Base-by-base conservation (phyloP, 2,888 invertebrate genomes). In the Andrena hattorfiana region DNA sequence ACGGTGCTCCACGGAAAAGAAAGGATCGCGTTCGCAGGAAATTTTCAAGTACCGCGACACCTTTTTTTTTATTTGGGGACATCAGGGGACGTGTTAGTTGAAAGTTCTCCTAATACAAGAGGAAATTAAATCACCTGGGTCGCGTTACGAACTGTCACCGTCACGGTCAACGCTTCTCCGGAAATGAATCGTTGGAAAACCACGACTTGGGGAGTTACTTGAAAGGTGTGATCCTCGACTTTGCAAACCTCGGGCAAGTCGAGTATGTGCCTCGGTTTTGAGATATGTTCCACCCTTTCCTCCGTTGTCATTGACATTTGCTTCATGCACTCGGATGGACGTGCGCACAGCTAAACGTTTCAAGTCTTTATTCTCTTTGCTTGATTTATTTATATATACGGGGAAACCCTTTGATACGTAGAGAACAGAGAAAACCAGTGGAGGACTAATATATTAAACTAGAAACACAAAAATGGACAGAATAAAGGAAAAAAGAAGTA, bases 161-260 rank as follows among this genome's bases (percentile, higher is more conserved):
- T 94, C 0, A 95, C 94, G 26, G 94, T 93, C 77, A 95, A 94
- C 85, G 92, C 94, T 26, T 95, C 94, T 60, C 95, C 95, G 2
- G 94, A 94, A 77, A 94, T 93, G 91, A 95, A 96, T 91, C 96
- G 96, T 93, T 96, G 96, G 87, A 96, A 96, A 30, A 96, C 93
- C 1, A 96, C 90, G 26, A 96, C 89, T 85, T 93, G 94, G 0
- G 96, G 96, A 20, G 94, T 93, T 0, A 89, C 66, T 23, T 87
- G 84, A 51, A 93, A 91, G 26, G 54, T 64, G 10, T 48, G 26
- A 20, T 67, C 68, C 30, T 84, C 48, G 0, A 4, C 51, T 5
- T 56, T 23, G 1, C 30, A 68, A 13, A 16, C 28, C 5, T 5
- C 2, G 8, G 74, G 66, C 10, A 63, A 23, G 42, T 78, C 30